phyloP scores from a whole-genome alignment of 2,888 invertebrate genomes.

The Pseudococcus viburni region DNA sequence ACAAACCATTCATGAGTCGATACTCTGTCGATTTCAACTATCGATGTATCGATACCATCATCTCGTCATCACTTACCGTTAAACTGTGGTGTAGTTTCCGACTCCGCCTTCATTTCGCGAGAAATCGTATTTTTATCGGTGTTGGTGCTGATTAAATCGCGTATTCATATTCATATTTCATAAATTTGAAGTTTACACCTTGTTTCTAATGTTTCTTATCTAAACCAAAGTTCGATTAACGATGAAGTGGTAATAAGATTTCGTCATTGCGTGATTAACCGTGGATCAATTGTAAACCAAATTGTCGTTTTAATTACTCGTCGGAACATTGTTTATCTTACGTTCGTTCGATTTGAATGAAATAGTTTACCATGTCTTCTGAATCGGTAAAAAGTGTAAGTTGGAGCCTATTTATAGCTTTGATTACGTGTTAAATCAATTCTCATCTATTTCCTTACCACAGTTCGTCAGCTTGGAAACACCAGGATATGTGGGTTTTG shows the following conservation, averaged over 20 bases:
- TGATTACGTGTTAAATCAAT: conserved; percentile 67
- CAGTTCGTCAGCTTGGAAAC: conserved; percentile 89
- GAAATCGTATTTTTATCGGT: neutral
- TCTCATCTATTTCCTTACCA: conserved; percentile 43
- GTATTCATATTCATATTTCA: neutral
- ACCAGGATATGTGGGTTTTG: conserved; percentile 92
- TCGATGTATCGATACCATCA: neutral
- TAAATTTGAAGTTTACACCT: neutral
- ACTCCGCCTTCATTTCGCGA: conserved; percentile 47
- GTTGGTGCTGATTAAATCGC: neutral
- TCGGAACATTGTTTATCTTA: neutral
- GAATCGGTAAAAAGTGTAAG: conserved; percentile 77
- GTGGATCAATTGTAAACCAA: neutral
- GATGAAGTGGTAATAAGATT: conserved; percentile 12
- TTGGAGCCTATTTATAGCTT: conserved; percentile 11
- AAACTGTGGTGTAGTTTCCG: neutral
- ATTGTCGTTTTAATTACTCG: conserved; percentile 2
- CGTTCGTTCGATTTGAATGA: neutral
- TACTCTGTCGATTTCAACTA: neutral
- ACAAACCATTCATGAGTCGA: too few relatives aligned
- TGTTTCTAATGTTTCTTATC: conserved; percentile 40
- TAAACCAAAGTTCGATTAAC: neutral
- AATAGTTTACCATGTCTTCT: conserved; percentile 74
- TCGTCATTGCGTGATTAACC: neutral
- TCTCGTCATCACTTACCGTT: neutral